Evolutionary conservation across 1,140 invertebrate genomes (phyloP).

Genomic region (Ptiloglossa arizonensis): DNA sequence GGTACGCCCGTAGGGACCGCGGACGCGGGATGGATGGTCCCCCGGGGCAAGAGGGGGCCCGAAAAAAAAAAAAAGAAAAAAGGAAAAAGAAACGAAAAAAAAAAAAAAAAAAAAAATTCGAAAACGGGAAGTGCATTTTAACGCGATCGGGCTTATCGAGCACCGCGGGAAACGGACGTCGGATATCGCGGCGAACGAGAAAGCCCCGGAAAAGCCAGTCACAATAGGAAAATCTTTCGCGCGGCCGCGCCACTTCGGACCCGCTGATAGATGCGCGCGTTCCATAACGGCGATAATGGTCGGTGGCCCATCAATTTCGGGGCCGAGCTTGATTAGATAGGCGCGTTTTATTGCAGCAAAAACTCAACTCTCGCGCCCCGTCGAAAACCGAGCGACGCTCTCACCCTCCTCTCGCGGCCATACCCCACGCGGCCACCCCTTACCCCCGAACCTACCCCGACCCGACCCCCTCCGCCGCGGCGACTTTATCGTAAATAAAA

Average conservation of each 20-base stretch:
- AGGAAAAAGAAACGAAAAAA: neutral
- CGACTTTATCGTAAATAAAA: constrained; percentile 76
- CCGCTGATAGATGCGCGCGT: constrained; percentile 58
- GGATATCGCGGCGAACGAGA: constrained; percentile 16
- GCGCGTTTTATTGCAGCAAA: constrained; percentile 71
- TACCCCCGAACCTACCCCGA: neutral
- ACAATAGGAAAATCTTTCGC: constrained; percentile 52
- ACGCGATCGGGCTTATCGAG: constrained; percentile 29
- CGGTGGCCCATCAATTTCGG: constrained; percentile 61
- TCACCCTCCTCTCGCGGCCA: neutral
- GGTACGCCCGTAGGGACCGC: too few relatives aligned
- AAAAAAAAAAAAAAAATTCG: neutral
- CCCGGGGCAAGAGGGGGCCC: too few relatives aligned
- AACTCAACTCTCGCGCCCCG: constrained; percentile 53
- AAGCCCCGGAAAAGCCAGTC: constrained; percentile 40
- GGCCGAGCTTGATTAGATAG: constrained; percentile 73
- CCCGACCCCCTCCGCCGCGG: constrained; percentile 21
- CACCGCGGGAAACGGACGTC: neutral
- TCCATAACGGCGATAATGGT: constrained; percentile 68
- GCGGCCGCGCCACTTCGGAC: constrained; percentile 31
- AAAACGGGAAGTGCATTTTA: neutral
- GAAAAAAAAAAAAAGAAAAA: neutral
- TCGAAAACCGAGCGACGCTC: constrained; percentile 63
- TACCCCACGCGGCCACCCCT: neutral
- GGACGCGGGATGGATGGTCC: too few relatives aligned